Evolutionary conservation across 2,797 vertebrate genomes (phyloP).

Genomic region (Cossypha dichroa): DNA sequence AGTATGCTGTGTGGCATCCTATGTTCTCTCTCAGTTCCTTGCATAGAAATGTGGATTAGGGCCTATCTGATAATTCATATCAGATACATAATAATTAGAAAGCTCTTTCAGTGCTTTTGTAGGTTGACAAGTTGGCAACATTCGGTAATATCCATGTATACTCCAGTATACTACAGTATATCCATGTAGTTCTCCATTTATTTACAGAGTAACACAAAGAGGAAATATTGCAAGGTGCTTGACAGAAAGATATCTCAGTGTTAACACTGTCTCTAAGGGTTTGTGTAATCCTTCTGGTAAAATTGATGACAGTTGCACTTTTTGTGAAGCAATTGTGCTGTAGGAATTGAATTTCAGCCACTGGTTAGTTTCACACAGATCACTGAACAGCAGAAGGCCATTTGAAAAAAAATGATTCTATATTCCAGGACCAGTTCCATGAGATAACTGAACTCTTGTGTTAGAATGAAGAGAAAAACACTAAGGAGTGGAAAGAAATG

Average conservation of each 20-base stretch:
- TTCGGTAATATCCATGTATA: background rate
- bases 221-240: background rate
- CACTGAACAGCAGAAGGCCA: background rate
- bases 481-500: background rate
- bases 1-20: background rate
- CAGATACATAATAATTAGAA: background rate
- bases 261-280: background rate
- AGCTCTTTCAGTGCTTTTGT: background rate
- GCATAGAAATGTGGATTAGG: background rate
- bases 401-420: conserved; percentile 12
- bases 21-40: background rate
- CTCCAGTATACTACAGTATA: too few relatives aligned
- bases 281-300: background rate
- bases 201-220: background rate
- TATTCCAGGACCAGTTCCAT: background rate
- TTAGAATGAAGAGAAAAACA: background rate
- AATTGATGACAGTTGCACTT: background rate
- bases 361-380: background rate
- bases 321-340: background rate
- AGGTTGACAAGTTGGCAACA: background rate
- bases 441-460: background rate
- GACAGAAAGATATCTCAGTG: background rate
- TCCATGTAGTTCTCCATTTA: background rate
- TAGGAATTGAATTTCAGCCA: background rate
- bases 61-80: background rate